Conservation (phyloP, 2,888 invertebrate genomes). For the Amphipoea lucens region DNA sequence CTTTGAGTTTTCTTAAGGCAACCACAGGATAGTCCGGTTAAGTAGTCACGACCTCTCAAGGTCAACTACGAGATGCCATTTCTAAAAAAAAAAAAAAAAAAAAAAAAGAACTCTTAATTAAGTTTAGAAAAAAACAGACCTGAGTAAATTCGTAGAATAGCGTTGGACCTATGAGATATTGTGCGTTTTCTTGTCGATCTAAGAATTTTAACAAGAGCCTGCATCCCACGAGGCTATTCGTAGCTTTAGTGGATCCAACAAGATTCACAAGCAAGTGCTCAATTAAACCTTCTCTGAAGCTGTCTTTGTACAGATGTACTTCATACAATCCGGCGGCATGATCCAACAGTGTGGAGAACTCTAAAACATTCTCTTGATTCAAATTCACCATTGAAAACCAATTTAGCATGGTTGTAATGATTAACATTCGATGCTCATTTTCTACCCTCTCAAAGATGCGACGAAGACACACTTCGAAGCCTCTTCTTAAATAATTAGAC, state of each 20-base stretch:
- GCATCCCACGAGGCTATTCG: conserved; percentile 89
- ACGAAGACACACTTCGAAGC: conserved; percentile 89
- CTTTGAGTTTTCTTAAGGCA: no score
- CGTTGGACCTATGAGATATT: conserved; percentile 86
- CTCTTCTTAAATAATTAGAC: conserved; percentile 83
- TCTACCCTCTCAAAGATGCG: conserved; percentile 87
- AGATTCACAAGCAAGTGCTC: conserved; percentile 83
- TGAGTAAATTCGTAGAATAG: conserved; percentile 84
- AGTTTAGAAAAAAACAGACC: conserved; percentile 70
- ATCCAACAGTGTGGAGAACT: conserved; percentile 89
- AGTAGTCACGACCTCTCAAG: no score
- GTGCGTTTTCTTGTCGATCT: conserved; percentile 88
- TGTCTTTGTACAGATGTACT: conserved; percentile 80
- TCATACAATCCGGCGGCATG: conserved; percentile 87
- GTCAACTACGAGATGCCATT: no score
- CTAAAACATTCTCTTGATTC: conserved; percentile 83
- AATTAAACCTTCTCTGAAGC: conserved; percentile 87
- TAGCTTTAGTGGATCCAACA: conserved; percentile 84
- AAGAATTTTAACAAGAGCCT: conserved; percentile 89
- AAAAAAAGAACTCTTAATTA: not conserved
- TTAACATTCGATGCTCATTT: conserved; percentile 84
- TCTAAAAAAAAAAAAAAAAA: no score
- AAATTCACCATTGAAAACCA: conserved; percentile 86
- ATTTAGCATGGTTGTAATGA: conserved; percentile 87
- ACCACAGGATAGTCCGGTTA: no score